phyloP scores from a whole-genome alignment of 92 coral and sea anemone genomes.

The Epizoanthus stellaris region DNA sequence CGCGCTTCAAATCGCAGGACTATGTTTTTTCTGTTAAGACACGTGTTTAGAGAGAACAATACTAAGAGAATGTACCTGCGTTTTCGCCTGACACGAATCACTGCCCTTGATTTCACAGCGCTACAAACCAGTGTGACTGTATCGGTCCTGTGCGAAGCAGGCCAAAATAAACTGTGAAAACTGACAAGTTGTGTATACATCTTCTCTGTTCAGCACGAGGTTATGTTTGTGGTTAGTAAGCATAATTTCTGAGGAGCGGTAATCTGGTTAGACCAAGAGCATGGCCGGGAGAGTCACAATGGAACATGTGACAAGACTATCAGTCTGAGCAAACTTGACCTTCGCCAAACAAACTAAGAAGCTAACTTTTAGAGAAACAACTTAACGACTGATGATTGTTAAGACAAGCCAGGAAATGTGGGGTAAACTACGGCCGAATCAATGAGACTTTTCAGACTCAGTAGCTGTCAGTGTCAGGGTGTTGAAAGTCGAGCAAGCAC shows the following conservation, averaged over 20 bases:
- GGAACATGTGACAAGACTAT: conserved; percentile 48
- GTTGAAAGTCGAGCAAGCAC: conserved; percentile 10
- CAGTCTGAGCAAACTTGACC: conserved; percentile 49
- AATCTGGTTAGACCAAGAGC: conserved; percentile 43
- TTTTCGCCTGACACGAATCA: not conserved
- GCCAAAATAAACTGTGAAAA: conserved; percentile 11
- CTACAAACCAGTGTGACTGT: not conserved
- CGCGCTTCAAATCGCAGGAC: not conserved
- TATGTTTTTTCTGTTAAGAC: not conserved
- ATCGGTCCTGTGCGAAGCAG: conserved; percentile 10
- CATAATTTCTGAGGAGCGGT: conserved; percentile 49
- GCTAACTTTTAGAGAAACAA: conserved; percentile 48
- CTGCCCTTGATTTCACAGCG: not conserved
- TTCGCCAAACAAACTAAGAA: conserved; percentile 51
- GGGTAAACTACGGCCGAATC: conserved; percentile 16
- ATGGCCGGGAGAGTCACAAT: conserved; percentile 33
- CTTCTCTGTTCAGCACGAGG: conserved; percentile 14
- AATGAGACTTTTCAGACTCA: not conserved
- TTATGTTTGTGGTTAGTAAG: conserved; percentile 37
- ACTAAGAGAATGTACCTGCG: conserved; percentile 20
- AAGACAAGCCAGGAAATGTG: conserved; percentile 39
- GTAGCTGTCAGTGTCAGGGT: conserved; percentile 33
- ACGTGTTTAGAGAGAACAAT: conserved; percentile 43
- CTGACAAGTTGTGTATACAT: conserved; percentile 32
- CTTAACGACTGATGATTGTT: conserved; percentile 50